phyloP scores from a whole-genome alignment of 1,140 invertebrate genomes.

The Papilio helenus region DNA sequence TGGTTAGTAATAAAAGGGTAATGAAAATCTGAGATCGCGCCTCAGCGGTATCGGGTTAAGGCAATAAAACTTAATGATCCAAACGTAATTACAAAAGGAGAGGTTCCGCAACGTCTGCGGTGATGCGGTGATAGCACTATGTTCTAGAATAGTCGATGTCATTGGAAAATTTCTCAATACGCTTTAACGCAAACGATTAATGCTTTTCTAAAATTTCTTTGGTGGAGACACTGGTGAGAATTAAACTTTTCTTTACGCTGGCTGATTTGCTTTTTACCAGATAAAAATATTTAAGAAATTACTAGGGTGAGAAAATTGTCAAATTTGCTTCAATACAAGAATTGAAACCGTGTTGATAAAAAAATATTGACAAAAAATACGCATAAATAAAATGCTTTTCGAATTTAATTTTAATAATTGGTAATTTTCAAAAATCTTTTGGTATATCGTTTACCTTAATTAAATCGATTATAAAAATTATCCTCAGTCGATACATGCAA shows the following conservation, averaged over 20 bases:
- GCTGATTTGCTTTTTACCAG: too few relatives aligned
- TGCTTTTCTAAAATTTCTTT: not conserved
- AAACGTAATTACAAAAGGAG: not conserved
- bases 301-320: too few relatives aligned
- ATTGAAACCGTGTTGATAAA: too few relatives aligned
- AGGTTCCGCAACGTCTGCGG: not conserved
- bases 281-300: too few relatives aligned
- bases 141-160: not conserved
- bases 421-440: not conserved
- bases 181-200: not conserved
- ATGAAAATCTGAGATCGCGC: not conserved
- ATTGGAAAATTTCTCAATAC: not conserved
- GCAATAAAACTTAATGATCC: constrained; percentile 10
- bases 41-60: not conserved
- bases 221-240: not conserved
- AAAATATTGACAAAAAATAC: not conserved
- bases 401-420: not conserved
- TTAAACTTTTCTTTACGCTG: too few relatives aligned
- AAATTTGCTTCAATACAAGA: too few relatives aligned
- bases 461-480: not conserved
- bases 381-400: not conserved
- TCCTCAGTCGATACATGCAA: not conserved
- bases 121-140: not conserved
- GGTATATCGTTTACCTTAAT: not conserved
- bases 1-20: not conserved